A percentile compares a stretch with the other conserved stretches of the same genome.
Evolutionary conservation across 2,113 vertebrate species (phyloP).

Genomic region (Bos javanicus): DNA sequence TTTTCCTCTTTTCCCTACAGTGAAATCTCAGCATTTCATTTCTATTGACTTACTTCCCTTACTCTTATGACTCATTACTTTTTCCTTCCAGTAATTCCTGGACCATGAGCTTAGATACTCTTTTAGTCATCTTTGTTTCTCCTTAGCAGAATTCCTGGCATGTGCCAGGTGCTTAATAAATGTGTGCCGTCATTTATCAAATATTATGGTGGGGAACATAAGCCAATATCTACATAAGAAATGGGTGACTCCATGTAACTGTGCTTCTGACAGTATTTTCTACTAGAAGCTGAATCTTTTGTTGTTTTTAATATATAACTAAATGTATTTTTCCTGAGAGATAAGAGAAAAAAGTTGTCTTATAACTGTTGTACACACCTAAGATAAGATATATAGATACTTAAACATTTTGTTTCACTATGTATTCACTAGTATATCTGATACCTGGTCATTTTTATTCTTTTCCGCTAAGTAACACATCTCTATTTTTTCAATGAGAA

Average conservation of each 20-base stretch:
- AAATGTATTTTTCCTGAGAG: not conserved
- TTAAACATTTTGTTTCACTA: not conserved
- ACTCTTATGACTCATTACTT: not conserved
- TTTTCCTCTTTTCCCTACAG: not conserved
- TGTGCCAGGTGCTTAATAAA: not conserved
- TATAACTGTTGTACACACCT: not conserved
- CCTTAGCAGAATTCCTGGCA: not conserved
- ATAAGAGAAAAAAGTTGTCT: not conserved
- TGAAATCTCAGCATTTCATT: not conserved
- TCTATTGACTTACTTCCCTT: not conserved
- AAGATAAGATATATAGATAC: not conserved
- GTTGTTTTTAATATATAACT: not conserved
- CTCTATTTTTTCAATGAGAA: slow-evolving; percentile 31
- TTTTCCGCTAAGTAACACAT: not conserved
- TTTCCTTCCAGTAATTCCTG: not conserved
- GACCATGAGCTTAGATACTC: not conserved
- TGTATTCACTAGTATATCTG: not conserved
- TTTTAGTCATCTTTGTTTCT: not conserved
- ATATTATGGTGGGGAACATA: not conserved
- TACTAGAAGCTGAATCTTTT: not conserved
- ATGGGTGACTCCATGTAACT: not conserved
- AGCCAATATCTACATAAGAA: not conserved
- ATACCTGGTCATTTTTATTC: not conserved
- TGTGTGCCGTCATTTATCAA: not conserved
- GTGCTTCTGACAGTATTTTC: not conserved